Conservation (phyloP, 2,888 invertebrate species). For the Branchellion lobata region DNA sequence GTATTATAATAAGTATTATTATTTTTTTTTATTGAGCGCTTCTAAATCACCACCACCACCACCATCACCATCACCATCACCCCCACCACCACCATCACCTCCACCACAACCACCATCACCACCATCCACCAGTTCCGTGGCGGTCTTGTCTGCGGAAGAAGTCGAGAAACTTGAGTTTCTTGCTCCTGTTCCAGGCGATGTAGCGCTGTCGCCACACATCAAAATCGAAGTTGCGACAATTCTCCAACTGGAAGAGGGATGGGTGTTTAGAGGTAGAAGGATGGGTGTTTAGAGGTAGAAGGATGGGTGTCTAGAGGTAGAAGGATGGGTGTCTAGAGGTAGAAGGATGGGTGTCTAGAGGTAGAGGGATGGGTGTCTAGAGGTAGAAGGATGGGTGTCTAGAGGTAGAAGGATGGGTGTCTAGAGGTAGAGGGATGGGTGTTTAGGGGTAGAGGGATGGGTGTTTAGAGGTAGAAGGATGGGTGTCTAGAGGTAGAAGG, state of each 20-base stretch:
- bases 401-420: too few species aligned
- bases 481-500: too few species aligned
- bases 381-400: too few species aligned
- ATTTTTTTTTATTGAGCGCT: neutral
- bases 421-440: too few species aligned
- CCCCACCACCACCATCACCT: neutral
- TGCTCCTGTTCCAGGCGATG: conserved; percentile 60
- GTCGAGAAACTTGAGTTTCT: conserved; percentile 62
- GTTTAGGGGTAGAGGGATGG: too few species aligned
- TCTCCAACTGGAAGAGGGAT: conserved; percentile 57
- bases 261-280: too few species aligned
- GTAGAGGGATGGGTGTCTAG: too few species aligned
- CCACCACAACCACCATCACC: neutral
- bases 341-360: too few species aligned
- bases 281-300: too few species aligned
- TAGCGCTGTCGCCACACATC: conserved; percentile 61
- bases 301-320: too few species aligned
- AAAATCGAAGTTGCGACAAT: conserved; percentile 62
- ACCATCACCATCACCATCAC: neutral
- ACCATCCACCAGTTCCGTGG: conserved; percentile 40
- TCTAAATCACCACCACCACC: neutral
- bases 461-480: too few species aligned
- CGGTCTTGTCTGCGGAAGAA: conserved; percentile 61
- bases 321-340: too few species aligned
- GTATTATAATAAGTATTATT: neutral